These are phyloP conservation scores for Mycetomoellerius zeteki DNA, from an alignment of 1,140 invertebrate genomes.

Conservation along the genomic window DNA sequence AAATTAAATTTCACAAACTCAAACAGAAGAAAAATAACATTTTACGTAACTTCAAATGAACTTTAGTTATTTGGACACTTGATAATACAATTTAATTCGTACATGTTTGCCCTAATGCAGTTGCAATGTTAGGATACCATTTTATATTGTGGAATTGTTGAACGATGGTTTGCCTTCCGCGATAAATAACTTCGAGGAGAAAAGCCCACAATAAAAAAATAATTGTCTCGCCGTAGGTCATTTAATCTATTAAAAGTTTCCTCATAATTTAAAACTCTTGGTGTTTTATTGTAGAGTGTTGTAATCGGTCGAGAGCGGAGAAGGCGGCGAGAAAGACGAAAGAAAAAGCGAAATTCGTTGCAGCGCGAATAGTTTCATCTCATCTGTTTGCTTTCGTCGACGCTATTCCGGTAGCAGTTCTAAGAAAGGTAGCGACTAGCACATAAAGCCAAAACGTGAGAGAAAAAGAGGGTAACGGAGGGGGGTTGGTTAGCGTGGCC, in stretches of 20 bases:
- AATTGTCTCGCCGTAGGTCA: constrained; percentile 15
- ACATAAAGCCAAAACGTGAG: constrained; percentile 50
- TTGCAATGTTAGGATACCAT: neutral
- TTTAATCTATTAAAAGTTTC: constrained; percentile 28
- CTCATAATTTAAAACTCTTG: constrained; percentile 14
- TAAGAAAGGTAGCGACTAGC: constrained; percentile 50
- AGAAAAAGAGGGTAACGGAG: constrained; percentile 64
- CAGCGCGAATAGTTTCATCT: constrained; percentile 23
- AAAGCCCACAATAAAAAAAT: neutral
- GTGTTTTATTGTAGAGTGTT: neutral
- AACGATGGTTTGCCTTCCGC: neutral
- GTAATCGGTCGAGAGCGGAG: neutral
- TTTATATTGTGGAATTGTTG: neutral
- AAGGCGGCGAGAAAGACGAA: neutral
- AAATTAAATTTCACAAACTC: constrained; percentile 10
- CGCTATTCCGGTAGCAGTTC: constrained; percentile 26
- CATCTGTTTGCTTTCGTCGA: constrained; percentile 60
- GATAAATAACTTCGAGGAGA: neutral
- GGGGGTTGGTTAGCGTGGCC: constrained; percentile 82
- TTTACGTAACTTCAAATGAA: neutral
- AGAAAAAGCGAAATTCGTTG: constrained; percentile 20
- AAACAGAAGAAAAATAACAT: constrained; percentile 16
- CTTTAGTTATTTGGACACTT: neutral
- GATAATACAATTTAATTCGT: constrained; percentile 18
- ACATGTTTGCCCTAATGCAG: neutral